Conservation (phyloP, 2,113 vertebrate species). For the Bos javanicus region DNA sequence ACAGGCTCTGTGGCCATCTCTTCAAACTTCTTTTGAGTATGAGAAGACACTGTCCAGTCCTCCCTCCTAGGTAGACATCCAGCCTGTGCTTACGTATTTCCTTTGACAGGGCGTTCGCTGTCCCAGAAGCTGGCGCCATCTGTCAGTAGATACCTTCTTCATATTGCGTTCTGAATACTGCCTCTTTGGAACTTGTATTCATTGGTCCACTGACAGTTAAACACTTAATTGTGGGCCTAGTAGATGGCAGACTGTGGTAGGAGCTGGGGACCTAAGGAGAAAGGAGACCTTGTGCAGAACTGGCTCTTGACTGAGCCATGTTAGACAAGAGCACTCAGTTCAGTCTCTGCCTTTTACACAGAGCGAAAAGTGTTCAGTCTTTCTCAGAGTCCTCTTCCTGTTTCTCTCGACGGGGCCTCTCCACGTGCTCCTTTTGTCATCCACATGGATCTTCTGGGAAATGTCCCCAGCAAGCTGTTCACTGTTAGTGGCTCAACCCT, state of each 20-base stretch:
- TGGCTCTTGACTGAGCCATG: background rate
- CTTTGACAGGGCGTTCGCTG: background rate
- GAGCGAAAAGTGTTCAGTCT: background rate
- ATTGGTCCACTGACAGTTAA: background rate
- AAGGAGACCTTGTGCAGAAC: background rate
- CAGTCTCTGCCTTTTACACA: background rate
- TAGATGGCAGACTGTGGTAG: background rate
- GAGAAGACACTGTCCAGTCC: background rate
- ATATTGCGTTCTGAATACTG: background rate
- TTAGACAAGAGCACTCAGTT: background rate
- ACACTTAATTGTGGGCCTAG: background rate
- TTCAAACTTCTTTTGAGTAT: background rate
- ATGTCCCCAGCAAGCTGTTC: background rate
- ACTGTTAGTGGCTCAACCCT: background rate
- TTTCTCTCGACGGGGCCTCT: background rate
- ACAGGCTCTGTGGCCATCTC: background rate
- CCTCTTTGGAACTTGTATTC: background rate
- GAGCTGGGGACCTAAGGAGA: background rate
- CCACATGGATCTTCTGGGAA: background rate
- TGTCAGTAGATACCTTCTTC: background rate
- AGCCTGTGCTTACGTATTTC: background rate
- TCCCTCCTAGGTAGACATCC: background rate
- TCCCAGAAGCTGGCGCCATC: background rate
- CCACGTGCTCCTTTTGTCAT: background rate
- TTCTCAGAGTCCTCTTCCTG: background rate